These are phyloP conservation scores for Busseola fusca DNA, from an alignment of 2,888 invertebrate genomes.

Conservation along the genomic window DNA sequence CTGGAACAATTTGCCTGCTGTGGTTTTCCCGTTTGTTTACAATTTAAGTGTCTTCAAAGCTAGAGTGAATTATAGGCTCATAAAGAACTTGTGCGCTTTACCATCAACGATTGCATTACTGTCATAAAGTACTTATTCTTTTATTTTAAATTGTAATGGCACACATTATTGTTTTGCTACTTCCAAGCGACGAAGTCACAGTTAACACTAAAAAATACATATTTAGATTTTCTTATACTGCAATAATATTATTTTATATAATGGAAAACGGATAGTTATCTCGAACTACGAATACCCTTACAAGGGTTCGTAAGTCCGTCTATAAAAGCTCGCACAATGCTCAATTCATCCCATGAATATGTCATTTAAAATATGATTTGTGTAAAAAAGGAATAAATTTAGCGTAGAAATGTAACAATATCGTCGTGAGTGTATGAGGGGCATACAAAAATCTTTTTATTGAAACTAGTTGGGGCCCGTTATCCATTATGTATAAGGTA, in stretches of 20 bases:
- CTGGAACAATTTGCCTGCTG: too few species aligned
- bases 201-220: too few species aligned
- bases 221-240: not conserved
- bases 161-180: too few species aligned
- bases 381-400: slow-evolving; percentile 79
- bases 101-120: too few species aligned
- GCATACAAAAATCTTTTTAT: slow-evolving; percentile 87
- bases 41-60: too few species aligned
- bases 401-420: slow-evolving; percentile 79
- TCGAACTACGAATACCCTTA: slow-evolving; percentile 10
- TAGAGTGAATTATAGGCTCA: too few species aligned
- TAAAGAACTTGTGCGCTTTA: too few species aligned
- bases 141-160: too few species aligned
- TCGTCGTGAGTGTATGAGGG: slow-evolving; percentile 71
- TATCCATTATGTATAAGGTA: slow-evolving; percentile 87
- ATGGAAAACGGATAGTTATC: slow-evolving; percentile 24
- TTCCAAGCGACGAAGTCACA: too few species aligned
- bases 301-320: slow-evolving; percentile 28
- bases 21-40: too few species aligned
- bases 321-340: slow-evolving; percentile 48
- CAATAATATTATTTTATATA: slow-evolving; percentile 33
- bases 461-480: slow-evolving; percentile 84
- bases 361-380: slow-evolving; percentile 75
- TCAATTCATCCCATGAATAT: slow-evolving; percentile 64
- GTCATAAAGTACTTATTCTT: too few species aligned